Evolutionary conservation across 1,140 invertebrate genomes (phyloP), one percentile per base, ranked within the genome.

Genomic region (Aricia agestis): DNA sequence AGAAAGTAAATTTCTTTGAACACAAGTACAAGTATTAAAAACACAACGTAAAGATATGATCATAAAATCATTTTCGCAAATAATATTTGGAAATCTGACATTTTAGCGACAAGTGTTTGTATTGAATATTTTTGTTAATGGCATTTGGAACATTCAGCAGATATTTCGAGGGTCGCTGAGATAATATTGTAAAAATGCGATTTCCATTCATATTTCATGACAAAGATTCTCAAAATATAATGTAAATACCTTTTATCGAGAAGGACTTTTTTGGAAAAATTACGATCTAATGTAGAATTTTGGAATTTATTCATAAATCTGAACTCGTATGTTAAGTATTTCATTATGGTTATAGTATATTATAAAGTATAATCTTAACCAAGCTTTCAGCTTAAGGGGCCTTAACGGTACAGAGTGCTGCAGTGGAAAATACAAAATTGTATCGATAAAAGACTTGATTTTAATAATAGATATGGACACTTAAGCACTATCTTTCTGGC

Each of bases 351-450:
- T 52, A 13, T 52, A 52, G 45, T 32, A 66, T 18, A 10, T 25
- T 9, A 31, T n/a, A 66, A 36, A 31, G 6, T 31, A 66, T 31
- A 18, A 36, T 25, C 63, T 66, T 66, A 66, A 66, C 45, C 11
- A 52, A 13, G 45, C 45, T 52, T 52, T 13, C 6, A 52, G 45
- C 45, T 85, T 85, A 85, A 78, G 80, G 80, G 78, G 79, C 78
- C 82, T 17, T 88, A 88, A 88, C 82, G 78, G 84, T 86, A 88
- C 82, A 86, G 84, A 81, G 81, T 83, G 82, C 82, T 81, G 70
- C 10, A 42, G 59, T 72, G 18, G 45, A 52, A 52, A 52, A 52
- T 52, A 63, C 18, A 13, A 19, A 19, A 19, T 63, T 63, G 4
- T 63, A 19, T 63, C 17, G 45, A 52, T 63, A 42, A 72, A 36